Base-by-base conservation (phyloP, 2,113 vertebrate species). In the Alethe diademata region DNA sequence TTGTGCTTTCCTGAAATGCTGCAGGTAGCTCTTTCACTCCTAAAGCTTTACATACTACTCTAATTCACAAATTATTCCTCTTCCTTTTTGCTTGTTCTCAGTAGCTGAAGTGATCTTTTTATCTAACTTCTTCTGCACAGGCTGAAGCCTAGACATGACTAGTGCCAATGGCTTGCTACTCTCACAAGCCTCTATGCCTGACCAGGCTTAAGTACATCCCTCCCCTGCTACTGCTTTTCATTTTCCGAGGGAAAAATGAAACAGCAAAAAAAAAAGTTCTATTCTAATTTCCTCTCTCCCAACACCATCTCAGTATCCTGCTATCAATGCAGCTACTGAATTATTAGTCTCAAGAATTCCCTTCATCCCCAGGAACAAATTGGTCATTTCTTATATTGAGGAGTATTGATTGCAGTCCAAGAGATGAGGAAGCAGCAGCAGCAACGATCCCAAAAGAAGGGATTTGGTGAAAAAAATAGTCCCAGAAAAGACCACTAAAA, bases 371-470 rank as follows among this genome's bases (percentile, higher is more conserved):
- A 67, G 43, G 35, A 91, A 74, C 10, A 82, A 57, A 53, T 48
- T 73, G 47, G 25, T 76, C n/a, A 12, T 56, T 79, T 76, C 58
- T 88, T 36, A 66, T 36, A 88, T 35, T 69, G 1, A 0, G 57
- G 14, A 45, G 14, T 25, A 76, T 83, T 47, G 58, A 86, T 95
- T 66, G 38, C 67, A 70, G 78, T 71, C 75, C 86, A 70, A 88
- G 45, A 80, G 7, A 95, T 76, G 67, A 92, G 78, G 75, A 90
- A 95, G 42, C 83, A 93, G 58, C 84, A 94, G 91, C 90, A 96
- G 85, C 70, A 93, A 82, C 22, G 58, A 85, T 82, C 58, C 58
- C 78, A 94, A 62, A 50, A 83, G 28, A n/a, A 58, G 6, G 9
- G 12, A 9, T 43, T 26, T 76, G 54, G 86, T 62, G 31, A 89